Base-by-base conservation (phyloP, 2,888 invertebrate species). In the Amphimallon solstitiale region DNA sequence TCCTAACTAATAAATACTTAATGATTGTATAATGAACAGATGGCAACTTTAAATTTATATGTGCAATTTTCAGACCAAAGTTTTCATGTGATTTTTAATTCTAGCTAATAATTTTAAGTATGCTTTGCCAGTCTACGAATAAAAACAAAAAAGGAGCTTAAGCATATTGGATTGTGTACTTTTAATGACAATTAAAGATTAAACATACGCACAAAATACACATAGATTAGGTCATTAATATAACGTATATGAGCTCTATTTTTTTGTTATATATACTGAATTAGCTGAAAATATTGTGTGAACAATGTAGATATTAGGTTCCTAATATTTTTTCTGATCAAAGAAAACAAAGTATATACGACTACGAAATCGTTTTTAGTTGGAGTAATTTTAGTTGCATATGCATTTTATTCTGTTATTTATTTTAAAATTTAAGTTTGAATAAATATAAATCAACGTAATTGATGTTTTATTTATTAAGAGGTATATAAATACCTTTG, bases 31-130 rank as follows among this genome's bases (percentile, higher is more conserved):
- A 14, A 40, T 40, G 10, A 51, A 51, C 29, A 29, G 34, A 14
- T 15, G 14, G 49, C 14, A 51, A 34, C 9, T 34, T 51, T 51
- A 29, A 29, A 3, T 29, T 68, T 67, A 38, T 65, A 68, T 65
- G 75, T 76, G 75, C 77, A 76, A 76, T 76, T 74, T 38, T 74
- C 69, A 77, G 73, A 77, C 77, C 77, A 77, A 77, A 77, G 77
- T 77, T 75, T 68, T 71, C 71, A 73, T 77, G 77, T 77, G 77
- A 77, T 77, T 77, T 75, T 70, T 43, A 21, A 34, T 34, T 54
- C 61, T 62, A 49, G 52, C 60, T 65, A 37, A 61, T 51, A 51
- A 40, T 64, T 66, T 66, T 63, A 59, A 65, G 68, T 70, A 69
- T 72, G 72, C 71, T 74, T 73, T 69, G 69, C 68, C 65, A 70